phyloP scores from a whole-genome alignment of 2,113 vertebrate genomes.

The Vidua macroura region DNA sequence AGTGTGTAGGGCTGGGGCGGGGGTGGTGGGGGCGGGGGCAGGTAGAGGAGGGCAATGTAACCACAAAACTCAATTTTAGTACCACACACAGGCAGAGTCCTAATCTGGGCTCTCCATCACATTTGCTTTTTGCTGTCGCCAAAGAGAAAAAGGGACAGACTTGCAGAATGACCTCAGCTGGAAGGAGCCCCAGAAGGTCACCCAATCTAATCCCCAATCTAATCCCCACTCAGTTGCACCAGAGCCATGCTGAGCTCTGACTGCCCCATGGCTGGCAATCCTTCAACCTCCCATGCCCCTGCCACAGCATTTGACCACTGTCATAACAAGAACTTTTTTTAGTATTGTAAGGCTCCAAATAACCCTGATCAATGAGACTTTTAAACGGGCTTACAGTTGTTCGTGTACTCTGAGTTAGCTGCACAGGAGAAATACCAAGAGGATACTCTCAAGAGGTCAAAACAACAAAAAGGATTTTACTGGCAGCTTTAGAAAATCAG shows the following conservation, averaged over 20 bases:
- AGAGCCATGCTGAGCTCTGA: background rate
- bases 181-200: background rate
- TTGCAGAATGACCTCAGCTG: background rate
- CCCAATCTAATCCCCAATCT: background rate
- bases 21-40: rapidly evolving
- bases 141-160: background rate
- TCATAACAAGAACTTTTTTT: background rate
- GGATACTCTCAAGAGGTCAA: background rate
- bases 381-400: background rate
- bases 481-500: background rate
- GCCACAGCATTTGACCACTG: rapidly evolving
- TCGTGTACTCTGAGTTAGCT: background rate
- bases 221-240: background rate
- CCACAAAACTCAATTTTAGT: background rate
- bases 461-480: background rate
- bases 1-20: background rate
- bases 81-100: background rate
- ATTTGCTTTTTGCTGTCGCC: background rate
- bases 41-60: background rate
- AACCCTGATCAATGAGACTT: background rate
- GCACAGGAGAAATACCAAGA: background rate
- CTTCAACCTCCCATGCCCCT: background rate
- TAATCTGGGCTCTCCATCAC: background rate
- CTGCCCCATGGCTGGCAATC: background rate
- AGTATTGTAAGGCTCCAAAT: background rate